These are phyloP conservation scores for Lasioglossum figueresi DNA, from an alignment of 2,888 invertebrate genomes.

Conservation along the genomic window DNA sequence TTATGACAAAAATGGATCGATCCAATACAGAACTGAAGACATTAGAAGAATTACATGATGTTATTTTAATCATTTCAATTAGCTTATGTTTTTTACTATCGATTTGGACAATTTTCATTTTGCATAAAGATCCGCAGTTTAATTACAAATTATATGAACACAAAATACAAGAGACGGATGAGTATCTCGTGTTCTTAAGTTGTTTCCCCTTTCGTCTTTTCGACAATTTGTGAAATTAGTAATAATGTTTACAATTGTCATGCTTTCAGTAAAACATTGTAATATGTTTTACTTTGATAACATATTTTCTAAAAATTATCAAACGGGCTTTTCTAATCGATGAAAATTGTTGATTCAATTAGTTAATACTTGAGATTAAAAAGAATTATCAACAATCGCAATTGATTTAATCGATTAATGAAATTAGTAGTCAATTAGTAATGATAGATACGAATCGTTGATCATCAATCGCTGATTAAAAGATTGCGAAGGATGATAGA, in stretches of 20 bases:
- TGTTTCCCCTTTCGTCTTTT: not conserved
- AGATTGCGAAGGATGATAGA: not conserved
- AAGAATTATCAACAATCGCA: not conserved
- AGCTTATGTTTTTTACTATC: not conserved
- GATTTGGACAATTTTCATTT: not conserved
- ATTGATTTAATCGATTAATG: not conserved
- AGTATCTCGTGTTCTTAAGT: not conserved
- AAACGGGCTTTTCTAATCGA: not conserved
- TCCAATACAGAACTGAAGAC: not conserved
- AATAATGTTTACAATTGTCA: not conserved
- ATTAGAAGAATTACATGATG: not conserved
- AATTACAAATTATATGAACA: not conserved
- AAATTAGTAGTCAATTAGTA: not conserved
- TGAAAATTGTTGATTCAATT: not conserved
- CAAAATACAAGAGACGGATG: not conserved
- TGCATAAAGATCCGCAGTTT: not conserved
- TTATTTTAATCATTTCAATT: not conserved
- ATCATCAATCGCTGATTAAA: not conserved
- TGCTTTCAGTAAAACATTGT: not conserved
- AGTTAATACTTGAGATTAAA: not conserved
- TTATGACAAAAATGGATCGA: too few species aligned
- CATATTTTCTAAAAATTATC: not conserved
- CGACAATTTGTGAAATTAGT: not conserved
- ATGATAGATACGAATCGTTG: not conserved
- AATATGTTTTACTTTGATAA: not conserved